Conservation (phyloP, 2,113 vertebrate species). For the Scartelaos histophorus region DNA sequence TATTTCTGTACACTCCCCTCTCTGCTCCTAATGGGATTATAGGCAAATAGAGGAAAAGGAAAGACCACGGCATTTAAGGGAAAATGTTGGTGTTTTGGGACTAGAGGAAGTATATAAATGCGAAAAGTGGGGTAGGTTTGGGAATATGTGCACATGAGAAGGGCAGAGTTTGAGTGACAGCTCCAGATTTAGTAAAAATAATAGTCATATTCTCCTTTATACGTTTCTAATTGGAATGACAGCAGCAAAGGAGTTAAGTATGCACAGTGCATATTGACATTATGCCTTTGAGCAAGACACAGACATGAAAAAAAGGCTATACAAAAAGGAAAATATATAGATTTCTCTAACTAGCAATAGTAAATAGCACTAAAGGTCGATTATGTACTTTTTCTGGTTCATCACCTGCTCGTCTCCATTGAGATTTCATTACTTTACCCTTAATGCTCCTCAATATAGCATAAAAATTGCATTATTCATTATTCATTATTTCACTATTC, state of each 20-base stretch:
- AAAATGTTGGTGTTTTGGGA: slow-evolving; percentile 43
- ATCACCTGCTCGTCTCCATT: too few species aligned
- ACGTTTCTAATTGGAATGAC: background rate
- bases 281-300: too few species aligned
- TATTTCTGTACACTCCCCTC: slow-evolving; percentile 65
- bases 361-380: too few species aligned
- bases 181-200: background rate
- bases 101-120: slow-evolving; percentile 21
- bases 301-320: too few species aligned
- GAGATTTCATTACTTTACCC: too few species aligned
- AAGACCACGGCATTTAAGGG: slow-evolving; percentile 38
- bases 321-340: too few species aligned
- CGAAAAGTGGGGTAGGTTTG: background rate
- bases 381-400: too few species aligned
- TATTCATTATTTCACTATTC: too few species aligned
- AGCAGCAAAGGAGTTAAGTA: background rate
- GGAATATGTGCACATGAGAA: background rate
- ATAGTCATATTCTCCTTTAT: background rate
- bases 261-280: background rate
- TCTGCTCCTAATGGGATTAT: slow-evolving; percentile 65
- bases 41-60: slow-evolving; percentile 48
- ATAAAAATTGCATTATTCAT: too few species aligned
- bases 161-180: background rate
- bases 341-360: too few species aligned
- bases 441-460: too few species aligned